Conservation (phyloP, 2,797 vertebrate genomes). For the Clarias laeviceps region DNA sequence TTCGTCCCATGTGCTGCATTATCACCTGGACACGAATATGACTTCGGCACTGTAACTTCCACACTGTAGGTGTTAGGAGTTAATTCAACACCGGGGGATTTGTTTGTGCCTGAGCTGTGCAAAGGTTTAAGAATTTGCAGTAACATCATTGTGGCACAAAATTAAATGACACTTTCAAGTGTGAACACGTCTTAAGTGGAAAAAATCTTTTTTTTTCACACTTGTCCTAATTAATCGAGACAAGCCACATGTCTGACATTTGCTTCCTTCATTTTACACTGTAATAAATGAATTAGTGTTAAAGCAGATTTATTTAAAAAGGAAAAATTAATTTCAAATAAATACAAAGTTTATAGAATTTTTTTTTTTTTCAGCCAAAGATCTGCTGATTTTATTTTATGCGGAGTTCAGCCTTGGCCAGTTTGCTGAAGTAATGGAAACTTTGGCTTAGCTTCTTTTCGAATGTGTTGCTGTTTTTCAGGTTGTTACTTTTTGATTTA, state of each 20-base stretch:
- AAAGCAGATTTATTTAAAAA: too few relatives aligned
- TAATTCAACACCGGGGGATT: slow-evolving; percentile 6
- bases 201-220: neutral
- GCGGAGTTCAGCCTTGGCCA: too few relatives aligned
- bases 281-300: too few relatives aligned
- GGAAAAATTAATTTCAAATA: too few relatives aligned
- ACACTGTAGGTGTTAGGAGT: neutral
- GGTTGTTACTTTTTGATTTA: too few relatives aligned
- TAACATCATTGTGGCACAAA: neutral
- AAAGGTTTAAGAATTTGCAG: neutral
- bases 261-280: neutral
- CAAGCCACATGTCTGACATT: neutral
- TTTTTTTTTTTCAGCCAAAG: too few relatives aligned
- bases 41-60: neutral
- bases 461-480: too few relatives aligned
- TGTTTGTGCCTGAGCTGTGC: neutral
- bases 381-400: too few relatives aligned
- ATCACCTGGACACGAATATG: neutral
- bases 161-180: slow-evolving; percentile 16
- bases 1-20: neutral
- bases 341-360: too few relatives aligned
- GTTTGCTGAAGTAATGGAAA: too few relatives aligned
- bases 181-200: neutral
- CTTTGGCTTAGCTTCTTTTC: too few relatives aligned
- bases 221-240: neutral